Evolutionary conservation across 2,888 invertebrate species (phyloP).

Genomic region (Disparrhopalites patrizii): DNA sequence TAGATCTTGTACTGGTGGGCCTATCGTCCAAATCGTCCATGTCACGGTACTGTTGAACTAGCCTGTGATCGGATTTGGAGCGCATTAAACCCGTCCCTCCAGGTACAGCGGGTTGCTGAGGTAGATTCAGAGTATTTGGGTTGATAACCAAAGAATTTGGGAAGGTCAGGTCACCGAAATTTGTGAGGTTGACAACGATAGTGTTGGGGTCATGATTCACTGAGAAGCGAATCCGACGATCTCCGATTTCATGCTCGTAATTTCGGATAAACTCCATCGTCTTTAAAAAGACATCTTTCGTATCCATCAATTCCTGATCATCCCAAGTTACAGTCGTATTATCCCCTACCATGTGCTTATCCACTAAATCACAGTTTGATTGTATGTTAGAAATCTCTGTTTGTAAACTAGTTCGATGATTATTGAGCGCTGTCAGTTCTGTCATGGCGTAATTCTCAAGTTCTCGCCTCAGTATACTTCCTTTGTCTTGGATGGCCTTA

Average conservation of each 20-base stretch:
- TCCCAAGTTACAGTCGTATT: conserved; percentile 74
- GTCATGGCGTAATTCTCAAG: conserved; percentile 85
- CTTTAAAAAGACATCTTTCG: conserved; percentile 86
- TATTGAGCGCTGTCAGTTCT: conserved; percentile 78
- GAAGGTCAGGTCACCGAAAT: conserved; percentile 72
- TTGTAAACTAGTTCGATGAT: conserved; percentile 88
- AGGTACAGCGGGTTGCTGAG: conserved; percentile 53
- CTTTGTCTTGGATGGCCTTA: conserved; percentile 84
- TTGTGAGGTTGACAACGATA: conserved; percentile 78
- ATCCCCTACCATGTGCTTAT: conserved; percentile 71
- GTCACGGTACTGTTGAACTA: conserved; percentile 76
- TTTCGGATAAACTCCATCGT: conserved; percentile 90
- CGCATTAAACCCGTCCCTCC: conserved; percentile 73
- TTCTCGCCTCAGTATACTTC: conserved; percentile 80
- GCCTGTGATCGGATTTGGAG: conserved; percentile 87
- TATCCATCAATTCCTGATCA: conserved; percentile 86
- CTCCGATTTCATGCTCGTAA: conserved; percentile 89
- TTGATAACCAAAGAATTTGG: conserved; percentile 53
- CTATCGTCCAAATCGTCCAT: conserved; percentile 22
- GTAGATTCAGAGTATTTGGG: not conserved
- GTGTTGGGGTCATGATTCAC: conserved; percentile 91
- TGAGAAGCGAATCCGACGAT: conserved; percentile 78
- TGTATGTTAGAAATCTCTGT: conserved; percentile 91
- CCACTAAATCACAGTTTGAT: conserved; percentile 94
- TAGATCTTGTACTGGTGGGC: conserved; percentile 21